phyloP scores from a whole-genome alignment of 2,113 vertebrate species.

The Castor canadensis region DNA sequence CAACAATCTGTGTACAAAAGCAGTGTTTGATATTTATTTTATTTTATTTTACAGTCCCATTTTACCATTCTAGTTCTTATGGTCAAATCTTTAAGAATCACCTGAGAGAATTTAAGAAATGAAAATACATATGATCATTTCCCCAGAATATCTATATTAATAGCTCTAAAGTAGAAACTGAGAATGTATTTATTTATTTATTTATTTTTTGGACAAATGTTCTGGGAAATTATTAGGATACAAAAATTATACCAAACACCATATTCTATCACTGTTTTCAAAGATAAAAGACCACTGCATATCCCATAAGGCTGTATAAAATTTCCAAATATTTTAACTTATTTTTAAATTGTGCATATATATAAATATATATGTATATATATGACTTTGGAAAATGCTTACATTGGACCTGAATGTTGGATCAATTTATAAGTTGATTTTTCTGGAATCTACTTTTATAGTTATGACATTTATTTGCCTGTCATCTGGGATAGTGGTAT shows the following conservation, averaged over 20 bases:
- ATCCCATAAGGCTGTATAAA: background rate
- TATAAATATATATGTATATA: background rate
- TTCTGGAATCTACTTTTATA: conserved; percentile 44
- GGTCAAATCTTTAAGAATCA: background rate
- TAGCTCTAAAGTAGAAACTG: background rate
- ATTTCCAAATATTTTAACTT: background rate
- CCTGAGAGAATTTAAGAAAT: background rate
- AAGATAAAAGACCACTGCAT: background rate
- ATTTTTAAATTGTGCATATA: background rate
- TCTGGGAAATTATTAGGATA: background rate
- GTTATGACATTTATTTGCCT: background rate
- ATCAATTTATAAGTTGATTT: conserved; percentile 22
- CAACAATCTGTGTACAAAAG: background rate
- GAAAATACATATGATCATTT: background rate
- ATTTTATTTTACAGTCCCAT: background rate
- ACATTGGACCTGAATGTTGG: background rate
- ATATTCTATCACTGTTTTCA: background rate
- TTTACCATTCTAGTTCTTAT: background rate
- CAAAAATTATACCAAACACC: background rate
- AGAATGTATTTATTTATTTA: too few relatives aligned
- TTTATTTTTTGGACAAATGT: background rate
- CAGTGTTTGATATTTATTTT: background rate
- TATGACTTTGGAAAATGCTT: background rate
- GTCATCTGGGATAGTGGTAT: background rate
- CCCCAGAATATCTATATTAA: background rate